Base-by-base conservation (phyloP, 30 jellyfish, hydroid and myxozoan species). In the Catostylus mosaicus region DNA sequence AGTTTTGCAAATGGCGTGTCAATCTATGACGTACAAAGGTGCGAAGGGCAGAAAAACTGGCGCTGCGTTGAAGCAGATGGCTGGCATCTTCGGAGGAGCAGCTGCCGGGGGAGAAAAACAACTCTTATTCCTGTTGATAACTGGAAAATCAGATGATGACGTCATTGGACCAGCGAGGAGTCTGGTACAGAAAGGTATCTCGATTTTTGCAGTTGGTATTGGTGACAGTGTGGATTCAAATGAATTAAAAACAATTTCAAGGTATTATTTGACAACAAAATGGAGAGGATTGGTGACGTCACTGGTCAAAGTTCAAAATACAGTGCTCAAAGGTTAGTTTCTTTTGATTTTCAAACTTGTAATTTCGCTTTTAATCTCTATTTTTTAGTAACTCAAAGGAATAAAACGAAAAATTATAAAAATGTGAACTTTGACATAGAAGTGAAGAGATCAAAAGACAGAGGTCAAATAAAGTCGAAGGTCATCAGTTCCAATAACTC, bases 81-180 rank as follows among this genome's bases (percentile, higher is more conserved):
- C 81, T 2, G 61, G 88, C 23, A 72, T 89, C 72, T 89, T 95
- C 50, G 84, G 37, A 33, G 81, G 82, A 51, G 93, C 95, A 50
- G 34, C 88, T 9, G 92, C 78, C 0, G 95, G 84, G 0, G 96
- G 60, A 6, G 84, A 35, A 0, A 95, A 95, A 30, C 94, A 92
- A 85, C 45, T 95, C 48, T 27, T 89, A 65, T 95, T 95, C 78
- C 71, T 95, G 56, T 38, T 95, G 80, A 79, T 92, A 48, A 95
- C 99, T 3, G 99, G 99, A 18, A 95, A 95, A 80, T 90, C 98
- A 30, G 97, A 89, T 10, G 99, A 95, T 89, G 99, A 95, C 78
- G 99, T 95, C 48, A 96, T 90, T 31, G 90, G 86, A 8, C 99
- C 99, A 2, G 99, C 99, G 29, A 89, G 94, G 73, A 77, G 89